Conservation (phyloP, 2,888 invertebrate species). For the Philonicus albiceps region DNA sequence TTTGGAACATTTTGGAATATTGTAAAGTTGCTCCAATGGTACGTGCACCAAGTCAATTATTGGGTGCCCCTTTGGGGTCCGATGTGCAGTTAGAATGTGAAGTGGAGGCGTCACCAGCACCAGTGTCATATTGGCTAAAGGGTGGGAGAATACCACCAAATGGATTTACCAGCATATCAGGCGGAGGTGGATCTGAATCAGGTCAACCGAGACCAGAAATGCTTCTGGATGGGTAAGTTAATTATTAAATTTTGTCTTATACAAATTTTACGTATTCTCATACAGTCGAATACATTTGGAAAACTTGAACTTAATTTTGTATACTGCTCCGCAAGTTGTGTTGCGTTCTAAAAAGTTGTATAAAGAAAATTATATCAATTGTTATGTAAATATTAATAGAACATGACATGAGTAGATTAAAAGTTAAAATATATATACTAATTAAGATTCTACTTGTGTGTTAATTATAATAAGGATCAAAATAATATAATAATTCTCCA, state of each 20-base stretch:
- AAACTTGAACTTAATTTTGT: neutral
- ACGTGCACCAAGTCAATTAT: slow-evolving; percentile 86
- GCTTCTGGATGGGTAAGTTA: slow-evolving; percentile 80
- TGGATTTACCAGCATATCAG: slow-evolving; percentile 56
- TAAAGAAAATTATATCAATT: too few relatives aligned
- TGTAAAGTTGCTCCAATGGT: slow-evolving; percentile 84
- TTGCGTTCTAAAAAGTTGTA: too few relatives aligned
- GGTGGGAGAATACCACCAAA: slow-evolving; percentile 60
- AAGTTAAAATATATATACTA: too few relatives aligned
- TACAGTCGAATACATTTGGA: neutral
- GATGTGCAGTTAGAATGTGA: slow-evolving; percentile 87
- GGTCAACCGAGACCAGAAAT: slow-evolving; percentile 70
- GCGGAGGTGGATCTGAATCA: slow-evolving; percentile 55
- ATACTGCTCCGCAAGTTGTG: neutral
- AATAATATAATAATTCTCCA: too few relatives aligned
- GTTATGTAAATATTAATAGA: too few relatives aligned
- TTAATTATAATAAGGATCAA: too few relatives aligned
- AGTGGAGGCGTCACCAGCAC: slow-evolving; percentile 83
- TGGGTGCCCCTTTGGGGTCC: slow-evolving; percentile 85
- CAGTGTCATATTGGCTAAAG: slow-evolving; percentile 64
- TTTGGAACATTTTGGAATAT: neutral
- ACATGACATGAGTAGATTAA: too few relatives aligned
- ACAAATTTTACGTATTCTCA: neutral
- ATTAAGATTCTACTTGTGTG: too few relatives aligned
- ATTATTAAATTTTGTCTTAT: neutral